Conservation (phyloP, 2,113 vertebrate genomes). For the Toxotes jaculatrix region DNA sequence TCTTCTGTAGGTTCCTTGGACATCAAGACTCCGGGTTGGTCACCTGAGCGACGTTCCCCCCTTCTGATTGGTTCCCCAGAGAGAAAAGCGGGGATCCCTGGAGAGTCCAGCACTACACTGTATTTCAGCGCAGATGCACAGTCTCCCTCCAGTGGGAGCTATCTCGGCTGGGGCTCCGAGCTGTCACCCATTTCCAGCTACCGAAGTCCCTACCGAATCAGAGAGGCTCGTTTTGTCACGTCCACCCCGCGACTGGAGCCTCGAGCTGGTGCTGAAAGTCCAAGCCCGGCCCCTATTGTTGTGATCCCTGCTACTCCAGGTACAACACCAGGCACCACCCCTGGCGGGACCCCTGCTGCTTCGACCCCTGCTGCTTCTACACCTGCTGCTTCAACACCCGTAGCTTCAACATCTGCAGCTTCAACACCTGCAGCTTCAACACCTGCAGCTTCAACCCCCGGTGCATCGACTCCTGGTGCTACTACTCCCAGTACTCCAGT, state of each 20-base stretch:
- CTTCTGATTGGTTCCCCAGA: constrained; percentile 73
- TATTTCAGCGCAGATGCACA: constrained; percentile 79
- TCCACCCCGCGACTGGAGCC: constrained; percentile 74
- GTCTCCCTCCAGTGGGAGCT: constrained; percentile 80
- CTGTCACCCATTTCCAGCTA: constrained; percentile 80
- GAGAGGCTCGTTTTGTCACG: constrained; percentile 78
- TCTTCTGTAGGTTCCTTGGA: constrained; percentile 76
- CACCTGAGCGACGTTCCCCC: constrained; percentile 77
- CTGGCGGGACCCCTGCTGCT: constrained; percentile 59
- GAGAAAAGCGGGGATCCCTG: constrained; percentile 49
- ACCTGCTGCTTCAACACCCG: neutral
- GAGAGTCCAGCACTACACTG: constrained; percentile 71
- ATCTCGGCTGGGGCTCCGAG: constrained; percentile 82
- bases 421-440: constrained; percentile 23
- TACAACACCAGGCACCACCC: constrained; percentile 70
- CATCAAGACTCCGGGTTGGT: constrained; percentile 79
- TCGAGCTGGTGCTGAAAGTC: constrained; percentile 54
- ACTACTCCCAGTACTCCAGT: constrained; percentile 54
- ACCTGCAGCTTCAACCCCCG: constrained; percentile 29
- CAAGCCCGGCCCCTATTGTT: constrained; percentile 59
- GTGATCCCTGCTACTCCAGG: constrained; percentile 79
- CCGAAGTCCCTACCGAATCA: constrained; percentile 80
- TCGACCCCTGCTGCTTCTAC: constrained; percentile 40
- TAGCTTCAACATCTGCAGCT: neutral
- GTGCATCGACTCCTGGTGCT: constrained; percentile 52